Base-by-base conservation (phyloP, 2,888 invertebrate genomes). In the Cloeon dipterum region DNA sequence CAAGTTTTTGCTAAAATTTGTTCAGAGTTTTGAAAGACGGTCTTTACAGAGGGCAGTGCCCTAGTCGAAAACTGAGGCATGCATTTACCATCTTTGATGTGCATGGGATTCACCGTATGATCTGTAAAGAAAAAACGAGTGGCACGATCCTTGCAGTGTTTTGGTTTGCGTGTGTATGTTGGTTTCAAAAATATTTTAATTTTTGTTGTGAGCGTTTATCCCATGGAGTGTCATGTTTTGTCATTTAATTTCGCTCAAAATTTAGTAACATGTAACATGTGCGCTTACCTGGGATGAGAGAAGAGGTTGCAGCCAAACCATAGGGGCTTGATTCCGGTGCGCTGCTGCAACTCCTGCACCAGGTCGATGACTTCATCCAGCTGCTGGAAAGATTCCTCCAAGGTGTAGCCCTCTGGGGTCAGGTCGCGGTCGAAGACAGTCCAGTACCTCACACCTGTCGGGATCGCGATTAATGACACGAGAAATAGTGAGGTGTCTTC, bases 271-370 rank as follows among this genome's bases (percentile, higher is more conserved):
- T n/a, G n/a, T n/a, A 21, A 19, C 16, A 36, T 5, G 33, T 16
- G 1, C 39, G 1, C 29, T 36, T 47, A 69, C 70, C 66, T 61
- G 1, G 62, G 58, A 51, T 67, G 58, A 3, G 65, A 59, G 51
- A 70, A 70, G 37, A 73, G 52, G 47, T 73, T 69, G 7, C 70
- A 67, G 1, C 70, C 69, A 3, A 69, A 52, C 72, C 72, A 73
- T 39, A 73, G 47, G 35, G 68, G 50, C 48, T 66, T 67, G 29
- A 71, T 51, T 2, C 68, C 67, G 29, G 60, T 62, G 42, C 62
- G 54, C 45, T 65, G 62, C 43, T 60, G 59, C 44, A 68, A 49
- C 42, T 71, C 66, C 39, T 54, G 55, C 2, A 69, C 58, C 33
- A 65, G 61, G 39, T 70, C 68, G 2, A 57, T 52, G 1, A 70